phyloP scores from a whole-genome alignment of 2,888 invertebrate genomes.

The Muschampia plurimacula region DNA sequence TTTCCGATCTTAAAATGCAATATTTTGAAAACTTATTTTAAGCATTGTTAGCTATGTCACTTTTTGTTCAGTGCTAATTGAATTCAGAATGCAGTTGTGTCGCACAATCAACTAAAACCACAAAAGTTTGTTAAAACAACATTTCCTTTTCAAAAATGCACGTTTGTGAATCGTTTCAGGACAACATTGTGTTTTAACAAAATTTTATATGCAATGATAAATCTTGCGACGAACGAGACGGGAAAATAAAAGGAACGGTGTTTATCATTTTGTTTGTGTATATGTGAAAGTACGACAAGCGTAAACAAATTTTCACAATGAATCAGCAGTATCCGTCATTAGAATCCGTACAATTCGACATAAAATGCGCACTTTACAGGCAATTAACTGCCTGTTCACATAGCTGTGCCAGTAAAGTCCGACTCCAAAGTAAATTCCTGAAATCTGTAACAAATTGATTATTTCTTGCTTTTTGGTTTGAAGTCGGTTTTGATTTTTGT shows the following conservation, averaged over 20 bases:
- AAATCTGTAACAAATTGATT: too few species aligned
- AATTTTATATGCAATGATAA: conserved; percentile 19
- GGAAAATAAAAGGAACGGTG: not conserved
- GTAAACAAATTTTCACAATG: not conserved
- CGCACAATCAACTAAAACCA: conserved; percentile 26
- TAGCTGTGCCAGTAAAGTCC: too few species aligned
- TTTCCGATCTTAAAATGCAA: not conserved
- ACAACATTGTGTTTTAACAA: conserved; percentile 4
- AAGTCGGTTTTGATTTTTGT: too few species aligned
- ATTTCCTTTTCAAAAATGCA: conserved; percentile 22
- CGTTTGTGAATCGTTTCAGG: conserved; percentile 11
- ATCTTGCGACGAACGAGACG: conserved; percentile 1
- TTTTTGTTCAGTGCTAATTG: conserved; percentile 16
- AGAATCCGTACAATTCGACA: not conserved
- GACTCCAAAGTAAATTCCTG: too few species aligned
- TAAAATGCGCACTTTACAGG: not conserved
- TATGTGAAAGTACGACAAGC: not conserved
- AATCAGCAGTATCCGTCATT: not conserved
- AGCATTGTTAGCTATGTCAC: not conserved
- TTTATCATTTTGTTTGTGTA: conserved; percentile 4
- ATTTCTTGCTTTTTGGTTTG: too few species aligned
- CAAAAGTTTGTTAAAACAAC: conserved; percentile 28
- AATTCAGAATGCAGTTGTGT: conserved; percentile 26
- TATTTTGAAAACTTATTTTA: not conserved
- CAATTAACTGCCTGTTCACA: not conserved